phyloP scores from a whole-genome alignment of 1,140 invertebrate genomes.

The Coboldia fuscipes region DNA sequence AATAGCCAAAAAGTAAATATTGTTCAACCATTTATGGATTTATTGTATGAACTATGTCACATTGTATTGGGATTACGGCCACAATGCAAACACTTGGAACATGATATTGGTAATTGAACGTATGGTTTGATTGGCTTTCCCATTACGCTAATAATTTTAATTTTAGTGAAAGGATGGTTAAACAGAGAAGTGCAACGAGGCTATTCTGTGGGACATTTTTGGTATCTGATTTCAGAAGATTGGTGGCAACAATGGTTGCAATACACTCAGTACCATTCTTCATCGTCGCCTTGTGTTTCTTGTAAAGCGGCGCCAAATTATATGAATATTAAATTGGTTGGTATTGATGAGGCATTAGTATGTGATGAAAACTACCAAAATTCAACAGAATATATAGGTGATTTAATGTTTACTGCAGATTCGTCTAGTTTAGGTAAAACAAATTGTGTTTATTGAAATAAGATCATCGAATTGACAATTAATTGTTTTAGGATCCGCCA shows the following conservation, averaged over 20 bases:
- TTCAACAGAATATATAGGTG: slow-evolving; percentile 34
- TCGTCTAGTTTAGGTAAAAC: slow-evolving; percentile 12
- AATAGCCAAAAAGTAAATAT: slow-evolving; percentile 33
- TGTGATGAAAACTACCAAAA: slow-evolving; percentile 40
- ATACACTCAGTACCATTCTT: slow-evolving; percentile 31
- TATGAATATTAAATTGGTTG: slow-evolving; percentile 6
- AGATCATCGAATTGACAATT: too few relatives aligned
- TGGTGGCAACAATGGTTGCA: slow-evolving; percentile 67
- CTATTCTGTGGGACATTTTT: slow-evolving; percentile 56
- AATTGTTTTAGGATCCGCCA: slow-evolving; percentile 23
- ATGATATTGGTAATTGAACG: slow-evolving; percentile 38
- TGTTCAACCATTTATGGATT: slow-evolving; percentile 46
- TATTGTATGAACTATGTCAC: slow-evolving; percentile 72
- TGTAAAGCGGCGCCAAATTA: slow-evolving; percentile 9
- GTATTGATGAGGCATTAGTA: slow-evolving; percentile 31
- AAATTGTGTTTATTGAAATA: not conserved
- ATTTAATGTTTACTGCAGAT: slow-evolving; percentile 28
- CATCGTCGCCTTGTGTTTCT: slow-evolving; percentile 16
- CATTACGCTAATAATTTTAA: slow-evolving; percentile 4
- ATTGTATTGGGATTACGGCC: slow-evolving; percentile 68
- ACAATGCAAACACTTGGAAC: slow-evolving; percentile 54
- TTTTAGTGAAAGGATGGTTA: slow-evolving; percentile 50
- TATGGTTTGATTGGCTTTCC: slow-evolving; percentile 1
- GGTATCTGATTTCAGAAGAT: slow-evolving; percentile 62
- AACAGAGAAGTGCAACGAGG: slow-evolving; percentile 49